Base-by-base conservation (phyloP, 2,113 vertebrate species). In the Pao palembangensis region DNA sequence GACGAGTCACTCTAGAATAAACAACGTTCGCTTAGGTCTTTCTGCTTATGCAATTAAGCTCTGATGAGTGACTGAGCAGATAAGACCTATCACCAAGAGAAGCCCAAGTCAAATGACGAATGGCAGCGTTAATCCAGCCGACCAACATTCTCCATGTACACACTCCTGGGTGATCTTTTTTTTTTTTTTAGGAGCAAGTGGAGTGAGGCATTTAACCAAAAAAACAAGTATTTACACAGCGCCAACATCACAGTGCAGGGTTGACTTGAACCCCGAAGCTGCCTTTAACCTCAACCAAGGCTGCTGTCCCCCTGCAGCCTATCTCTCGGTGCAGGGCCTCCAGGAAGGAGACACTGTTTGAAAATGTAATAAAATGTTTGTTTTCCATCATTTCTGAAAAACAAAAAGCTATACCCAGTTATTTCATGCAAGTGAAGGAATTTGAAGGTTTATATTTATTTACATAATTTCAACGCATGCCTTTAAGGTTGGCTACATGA, bases 1-100 rank as follows among this genome's bases (percentile, higher is more conserved):
- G 5, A 78, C 73, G 75, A 87, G 81, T 84, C 83, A 85, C 68
- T 78, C 64, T 19, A 60, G 69, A 87, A 81, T 85, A 85, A 86
- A 85, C 72, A 84, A 67, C 42, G 66, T 69, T 83, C 73, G 68
- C 71, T 75, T 73, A 48, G 71, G 53, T 54, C 58, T 64, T 70
- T 53, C 25, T 57, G 51, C 64, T 73, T 58, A 41, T 55, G 74
- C 78, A 83, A 85, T 88, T 83, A 84, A 86, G 68, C 73, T 74
- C 51, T 57, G 57, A 56, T 58, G 62, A 86, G 71, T 58, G 76
- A 81, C 61, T 75, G 76, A 78, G 67, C 72, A 86, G 82, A 87
- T 85, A 77, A 81, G 68, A 81, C 67, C 64, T 31, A 75, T 61
- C 20, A 55, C 64, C 64, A 77, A 79, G 75, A 61, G 61, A 71